Base-by-base conservation (phyloP, 2,888 invertebrate species). In the Azorinus chamasolen region DNA sequence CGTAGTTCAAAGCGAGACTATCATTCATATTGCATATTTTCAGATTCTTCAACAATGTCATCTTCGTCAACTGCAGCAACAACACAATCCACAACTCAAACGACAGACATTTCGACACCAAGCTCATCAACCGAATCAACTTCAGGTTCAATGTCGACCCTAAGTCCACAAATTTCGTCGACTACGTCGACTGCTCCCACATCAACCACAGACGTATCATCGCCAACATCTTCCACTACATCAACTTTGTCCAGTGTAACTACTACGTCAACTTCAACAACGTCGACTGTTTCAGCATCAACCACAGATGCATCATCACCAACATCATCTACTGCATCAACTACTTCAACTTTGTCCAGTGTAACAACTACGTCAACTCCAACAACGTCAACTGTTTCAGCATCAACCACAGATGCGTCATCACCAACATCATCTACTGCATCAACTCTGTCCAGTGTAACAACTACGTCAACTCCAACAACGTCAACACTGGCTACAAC, bases 31-130 rank as follows among this genome's bases (percentile, higher is more conserved):
- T n/a, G n/a, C n/a, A n/a, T n/a, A n/a, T n/a, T n/a, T n/a, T n/a
- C n/a, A n/a, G n/a, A n/a, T n/a, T n/a, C n/a, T n/a, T n/a, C n/a
- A n/a, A n/a, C n/a, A n/a, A n/a, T n/a, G n/a, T n/a, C n/a, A n/a
- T n/a, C n/a, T n/a, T n/a, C n/a, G n/a, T 46, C 59, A 3, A 45
- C 45, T 3, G 27, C 46, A 12, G 18, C 59, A 22, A 32, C 59
- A 20, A 46, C 59, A 43, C 24, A 6, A 16, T 25, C 53, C 16
- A 53, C 53, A n/a, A 6, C 27, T 2, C 22, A 43, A 6, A 58
- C 58, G 8, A 45, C 58, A 45, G n/a, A n/a, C n/a, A n/a, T 27
- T 45, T 45, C 59, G 4, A 46, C 46, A 12, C n/a, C 59, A 22
- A 32, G 46, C 8, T 20, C 59, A 43, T 25, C 27, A 16, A 27